Conservation (phyloP, 2,888 invertebrate genomes). For the Stramonita haemastoma region DNA sequence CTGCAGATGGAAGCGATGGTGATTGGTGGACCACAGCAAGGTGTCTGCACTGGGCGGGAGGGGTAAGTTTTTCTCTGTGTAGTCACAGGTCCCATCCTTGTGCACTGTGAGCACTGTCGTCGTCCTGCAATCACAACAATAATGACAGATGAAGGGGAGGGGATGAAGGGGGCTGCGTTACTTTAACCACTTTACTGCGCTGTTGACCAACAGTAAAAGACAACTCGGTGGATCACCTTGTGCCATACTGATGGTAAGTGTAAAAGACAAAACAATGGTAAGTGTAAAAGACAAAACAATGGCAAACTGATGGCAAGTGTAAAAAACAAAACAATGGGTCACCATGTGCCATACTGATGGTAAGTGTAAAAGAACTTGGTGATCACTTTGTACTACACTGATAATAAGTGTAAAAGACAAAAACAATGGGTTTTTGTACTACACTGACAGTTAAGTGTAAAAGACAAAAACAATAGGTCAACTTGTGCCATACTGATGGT, state of each 20-base stretch:
- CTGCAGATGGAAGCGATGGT: neutral
- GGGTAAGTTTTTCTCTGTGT: conserved; percentile 56
- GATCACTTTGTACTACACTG: no score
- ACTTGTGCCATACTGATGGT: conserved; percentile 23
- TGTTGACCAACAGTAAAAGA: no score
- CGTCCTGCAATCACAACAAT: conserved; percentile 55
- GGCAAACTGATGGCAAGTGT: no score
- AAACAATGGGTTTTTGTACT: conserved; percentile 35
- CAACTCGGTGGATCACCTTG: no score
- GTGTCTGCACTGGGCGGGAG: conserved; percentile 54
- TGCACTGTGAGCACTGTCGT: conserved; percentile 61
- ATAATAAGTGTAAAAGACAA: no score
- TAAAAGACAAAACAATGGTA: neutral
- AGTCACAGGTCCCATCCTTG: conserved; percentile 56
- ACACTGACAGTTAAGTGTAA: no score
- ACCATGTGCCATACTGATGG: neutral
- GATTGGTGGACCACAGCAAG: conserved; percentile 49
- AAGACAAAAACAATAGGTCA: no score
- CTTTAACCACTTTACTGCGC: neutral
- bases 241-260: no score
- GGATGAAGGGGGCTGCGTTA: neutral
- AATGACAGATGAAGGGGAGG: neutral
- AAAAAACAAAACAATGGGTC: neutral
- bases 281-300: no score
- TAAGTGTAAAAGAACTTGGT: no score